Conservation (phyloP, 2,113 vertebrate genomes). For the Phaethon lepturus region DNA sequence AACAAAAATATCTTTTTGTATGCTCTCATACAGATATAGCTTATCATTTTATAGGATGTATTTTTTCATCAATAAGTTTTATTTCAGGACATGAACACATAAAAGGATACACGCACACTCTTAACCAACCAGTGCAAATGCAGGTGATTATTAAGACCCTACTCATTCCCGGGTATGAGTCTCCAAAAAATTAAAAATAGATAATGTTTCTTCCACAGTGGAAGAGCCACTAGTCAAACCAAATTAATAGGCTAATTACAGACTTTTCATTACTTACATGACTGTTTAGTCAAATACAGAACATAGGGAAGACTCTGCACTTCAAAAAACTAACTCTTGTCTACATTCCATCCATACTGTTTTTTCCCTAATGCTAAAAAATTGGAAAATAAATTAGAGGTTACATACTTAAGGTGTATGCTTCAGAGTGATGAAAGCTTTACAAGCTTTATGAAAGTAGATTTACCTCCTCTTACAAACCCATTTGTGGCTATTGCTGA, state of each 20-base stretch:
- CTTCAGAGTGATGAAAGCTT: neutral
- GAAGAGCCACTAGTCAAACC: neutral
- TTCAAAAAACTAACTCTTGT: neutral
- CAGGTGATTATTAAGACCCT: neutral
- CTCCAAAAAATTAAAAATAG: neutral
- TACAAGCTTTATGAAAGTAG: neutral
- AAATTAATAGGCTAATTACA: neutral
- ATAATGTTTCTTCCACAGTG: neutral
- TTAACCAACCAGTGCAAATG: neutral
- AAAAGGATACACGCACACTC: neutral
- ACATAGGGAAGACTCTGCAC: neutral
- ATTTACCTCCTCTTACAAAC: slow-evolving; percentile 96
- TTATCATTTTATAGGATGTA: neutral
- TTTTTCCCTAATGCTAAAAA: neutral
- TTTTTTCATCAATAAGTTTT: neutral
- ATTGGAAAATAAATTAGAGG: neutral
- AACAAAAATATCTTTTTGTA: neutral
- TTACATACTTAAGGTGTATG: neutral
- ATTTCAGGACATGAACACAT: neutral
- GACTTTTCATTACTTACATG: neutral
- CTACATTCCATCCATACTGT: neutral
- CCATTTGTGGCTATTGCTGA: slow-evolving; percentile 98
- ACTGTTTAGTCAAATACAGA: neutral
- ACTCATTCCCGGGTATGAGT: neutral
- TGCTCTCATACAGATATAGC: neutral